phyloP scores from a whole-genome alignment of 2,888 invertebrate genomes.

The Scaptodrosophila latifasciaeformis region DNA sequence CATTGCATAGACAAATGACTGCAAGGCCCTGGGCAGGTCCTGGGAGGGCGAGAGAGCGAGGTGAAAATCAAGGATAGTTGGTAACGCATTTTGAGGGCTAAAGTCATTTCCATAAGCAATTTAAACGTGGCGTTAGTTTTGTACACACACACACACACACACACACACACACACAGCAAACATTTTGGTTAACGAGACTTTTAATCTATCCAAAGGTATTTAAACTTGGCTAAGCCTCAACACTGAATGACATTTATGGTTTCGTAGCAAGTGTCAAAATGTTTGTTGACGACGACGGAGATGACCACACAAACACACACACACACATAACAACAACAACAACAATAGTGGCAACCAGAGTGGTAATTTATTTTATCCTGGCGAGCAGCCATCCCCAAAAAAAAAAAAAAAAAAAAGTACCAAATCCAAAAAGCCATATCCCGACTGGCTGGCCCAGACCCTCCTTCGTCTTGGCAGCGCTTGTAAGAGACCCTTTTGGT shows the following conservation, averaged over 20 bases:
- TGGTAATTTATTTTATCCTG: constrained; percentile 70
- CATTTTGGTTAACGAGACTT: constrained; percentile 69
- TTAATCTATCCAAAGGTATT: constrained; percentile 74
- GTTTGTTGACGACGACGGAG: constrained; percentile 56
- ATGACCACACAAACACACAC: constrained; percentile 2
- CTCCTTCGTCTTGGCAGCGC: no score
- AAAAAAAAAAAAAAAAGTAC: no score
- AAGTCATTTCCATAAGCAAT: constrained; percentile 35
- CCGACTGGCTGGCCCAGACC: no score
- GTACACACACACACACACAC: constrained; percentile 5
- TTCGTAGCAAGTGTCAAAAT: constrained; percentile 72
- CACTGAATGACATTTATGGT: constrained; percentile 72
- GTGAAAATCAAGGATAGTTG: neutral
- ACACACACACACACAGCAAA: constrained; percentile 33
- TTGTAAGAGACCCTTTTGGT: no score
- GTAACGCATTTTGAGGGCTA: constrained; percentile 3
- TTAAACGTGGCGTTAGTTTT: constrained; percentile 36
- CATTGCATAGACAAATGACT: neutral
- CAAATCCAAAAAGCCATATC: no score
- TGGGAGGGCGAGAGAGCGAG: constrained; percentile 5
- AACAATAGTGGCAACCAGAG: constrained; percentile 22
- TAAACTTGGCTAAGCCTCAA: constrained; percentile 71
- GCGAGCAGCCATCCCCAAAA: constrained; percentile 21
- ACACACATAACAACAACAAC: constrained; percentile 4
- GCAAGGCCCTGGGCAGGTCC: neutral